phyloP scores from a whole-genome alignment of 2,888 invertebrate genomes.

The Drosophila bunnanda region DNA sequence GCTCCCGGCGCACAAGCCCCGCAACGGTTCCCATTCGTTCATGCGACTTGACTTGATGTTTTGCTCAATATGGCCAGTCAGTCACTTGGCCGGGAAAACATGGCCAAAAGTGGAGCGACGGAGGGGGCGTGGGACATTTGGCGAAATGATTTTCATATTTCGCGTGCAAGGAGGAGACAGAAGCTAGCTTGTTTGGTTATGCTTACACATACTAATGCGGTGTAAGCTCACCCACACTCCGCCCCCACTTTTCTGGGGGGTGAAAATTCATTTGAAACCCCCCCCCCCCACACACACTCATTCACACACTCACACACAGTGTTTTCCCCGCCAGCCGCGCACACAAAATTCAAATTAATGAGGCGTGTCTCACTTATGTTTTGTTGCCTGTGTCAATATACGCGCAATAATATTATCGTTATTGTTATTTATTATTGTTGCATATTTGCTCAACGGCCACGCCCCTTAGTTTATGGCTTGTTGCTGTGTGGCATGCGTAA shows the following conservation, averaged over 20 bases:
- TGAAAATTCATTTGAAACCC: slow-evolving; percentile 13
- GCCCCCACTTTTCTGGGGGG: background rate
- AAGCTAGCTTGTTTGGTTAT: slow-evolving; percentile 44
- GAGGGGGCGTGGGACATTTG: slow-evolving; percentile 43
- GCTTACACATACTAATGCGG: slow-evolving; percentile 59
- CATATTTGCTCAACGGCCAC: slow-evolving; percentile 36
- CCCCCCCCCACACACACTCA: background rate
- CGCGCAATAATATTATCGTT: slow-evolving; percentile 40
- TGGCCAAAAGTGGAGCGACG: slow-evolving; percentile 7
- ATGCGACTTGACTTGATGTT: slow-evolving; percentile 38
- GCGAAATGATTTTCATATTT: slow-evolving; percentile 76
- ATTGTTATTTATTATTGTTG: slow-evolving; percentile 55
- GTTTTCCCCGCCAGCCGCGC: background rate
- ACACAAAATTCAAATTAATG: slow-evolving; percentile 66
- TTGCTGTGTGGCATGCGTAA: slow-evolving; percentile 36
- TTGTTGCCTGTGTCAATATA: slow-evolving; percentile 45
- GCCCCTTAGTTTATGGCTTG: slow-evolving; percentile 6
- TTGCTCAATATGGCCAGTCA: slow-evolving; percentile 74
- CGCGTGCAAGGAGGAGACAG: slow-evolving; percentile 23
- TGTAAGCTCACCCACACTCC: slow-evolving; percentile 12
- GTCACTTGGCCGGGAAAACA: slow-evolving; percentile 55
- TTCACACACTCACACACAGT: background rate
- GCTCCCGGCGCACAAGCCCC: background rate
- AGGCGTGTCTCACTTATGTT: slow-evolving; percentile 69
- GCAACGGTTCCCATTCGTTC: slow-evolving; percentile 4